phyloP scores from a whole-genome alignment of 2,888 invertebrate genomes.

The Margaritifera margaritifera region DNA sequence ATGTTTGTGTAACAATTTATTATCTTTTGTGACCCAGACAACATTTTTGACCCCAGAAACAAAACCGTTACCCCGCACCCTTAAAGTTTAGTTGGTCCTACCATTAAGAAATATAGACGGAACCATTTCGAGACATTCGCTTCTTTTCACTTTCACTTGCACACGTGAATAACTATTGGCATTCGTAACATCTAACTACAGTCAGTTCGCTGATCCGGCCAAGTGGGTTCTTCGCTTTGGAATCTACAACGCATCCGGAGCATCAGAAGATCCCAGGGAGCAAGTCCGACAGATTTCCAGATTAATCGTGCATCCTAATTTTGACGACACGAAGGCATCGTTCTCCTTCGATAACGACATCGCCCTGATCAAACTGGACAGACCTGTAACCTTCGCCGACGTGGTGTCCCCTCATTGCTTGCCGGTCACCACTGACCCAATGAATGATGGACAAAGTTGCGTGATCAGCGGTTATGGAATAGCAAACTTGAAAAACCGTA shows the following conservation, averaged over 20 bases:
- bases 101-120: too few species aligned
- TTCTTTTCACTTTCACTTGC: too few species aligned
- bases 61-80: too few species aligned
- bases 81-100: too few species aligned
- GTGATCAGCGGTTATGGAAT: conserved; percentile 41
- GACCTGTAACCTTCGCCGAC: conserved; percentile 27
- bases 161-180: too few species aligned
- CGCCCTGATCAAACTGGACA: conserved; percentile 33
- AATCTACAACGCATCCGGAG: conserved; percentile 15
- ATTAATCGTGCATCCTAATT: conserved; percentile 12
- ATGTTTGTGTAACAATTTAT: too few species aligned
- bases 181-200: too few species aligned
- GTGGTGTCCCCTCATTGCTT: conserved; percentile 35
- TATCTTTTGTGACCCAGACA: too few species aligned
- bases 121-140: too few species aligned
- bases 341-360: conserved; percentile 35
- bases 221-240: conserved; percentile 20
- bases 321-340: conserved; percentile 2
- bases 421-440: conserved; percentile 12
- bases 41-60: too few species aligned
- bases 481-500: conserved; percentile 8
- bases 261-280: conserved; percentile 11
- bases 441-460: conserved; percentile 16
- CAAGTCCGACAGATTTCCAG: conserved; percentile 18
- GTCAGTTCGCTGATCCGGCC: conserved; percentile 10